These are phyloP conservation scores for Chloromyia formosa DNA, from an alignment of 2,888 invertebrate genomes.

Conservation along the genomic window DNA sequence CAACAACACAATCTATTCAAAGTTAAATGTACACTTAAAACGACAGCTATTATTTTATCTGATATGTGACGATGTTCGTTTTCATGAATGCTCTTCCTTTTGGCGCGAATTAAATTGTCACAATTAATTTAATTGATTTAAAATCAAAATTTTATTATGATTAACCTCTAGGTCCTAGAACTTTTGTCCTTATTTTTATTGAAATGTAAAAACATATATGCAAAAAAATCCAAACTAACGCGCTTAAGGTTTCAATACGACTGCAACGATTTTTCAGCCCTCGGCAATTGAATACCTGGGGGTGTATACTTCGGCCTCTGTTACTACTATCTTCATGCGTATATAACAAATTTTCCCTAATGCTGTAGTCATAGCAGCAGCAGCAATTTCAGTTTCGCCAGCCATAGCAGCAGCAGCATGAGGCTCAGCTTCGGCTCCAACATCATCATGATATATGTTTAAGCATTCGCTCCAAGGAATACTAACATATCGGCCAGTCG, in stretches of 20 bases:
- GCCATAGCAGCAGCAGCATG: constrained; percentile 13
- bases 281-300: constrained; percentile 65
- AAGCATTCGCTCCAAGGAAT: constrained; percentile 39
- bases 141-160: not conserved
- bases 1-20: too few species aligned
- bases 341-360: constrained; percentile 51
- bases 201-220: constrained; percentile 21
- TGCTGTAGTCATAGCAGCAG: constrained; percentile 35
- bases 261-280: constrained; percentile 64
- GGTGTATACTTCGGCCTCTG: constrained; percentile 60
- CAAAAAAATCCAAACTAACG: constrained; percentile 62
- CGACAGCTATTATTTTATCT: too few species aligned
- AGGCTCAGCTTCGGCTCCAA: constrained; percentile 10
- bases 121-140: not conserved
- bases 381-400: too few species aligned
- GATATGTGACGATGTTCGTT: too few species aligned
- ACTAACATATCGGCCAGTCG: constrained; percentile 24
- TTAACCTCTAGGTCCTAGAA: not conserved
- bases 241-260: constrained; percentile 62
- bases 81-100: too few species aligned
- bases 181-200: constrained; percentile 30
- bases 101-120: too few species aligned
- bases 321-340: constrained; percentile 56
- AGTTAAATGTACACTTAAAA: too few species aligned
- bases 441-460: constrained; percentile 19